Percentiles rank a stretch among this genome's conserved stretches.
These are phyloP conservation scores for Caenorhabditis inopinata DNA, from an alignment of 1,140 invertebrate genomes.

Conservation along the genomic window DNA sequence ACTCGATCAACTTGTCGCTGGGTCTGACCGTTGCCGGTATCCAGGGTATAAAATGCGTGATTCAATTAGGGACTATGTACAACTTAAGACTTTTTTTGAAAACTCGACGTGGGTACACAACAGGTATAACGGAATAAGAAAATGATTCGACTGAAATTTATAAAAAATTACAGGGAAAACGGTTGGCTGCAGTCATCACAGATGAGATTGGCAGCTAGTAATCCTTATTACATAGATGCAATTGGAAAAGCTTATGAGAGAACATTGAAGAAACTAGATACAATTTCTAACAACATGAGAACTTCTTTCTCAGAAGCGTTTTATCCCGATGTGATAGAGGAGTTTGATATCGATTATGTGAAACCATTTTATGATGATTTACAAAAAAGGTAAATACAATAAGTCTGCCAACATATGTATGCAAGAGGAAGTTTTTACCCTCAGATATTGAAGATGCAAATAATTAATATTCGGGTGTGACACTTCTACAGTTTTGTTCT, in stretches of 20 bases:
- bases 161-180: not conserved
- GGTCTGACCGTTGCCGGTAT: not conserved
- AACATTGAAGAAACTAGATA: constrained; percentile 14
- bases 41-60: constrained; percentile 5
- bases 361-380: constrained; percentile 9
- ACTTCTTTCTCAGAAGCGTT: not conserved
- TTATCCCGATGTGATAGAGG: constrained; percentile 5
- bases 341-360: constrained; percentile 16
- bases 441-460: no score
- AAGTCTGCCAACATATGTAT: no score
- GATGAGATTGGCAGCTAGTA: constrained; percentile 4
- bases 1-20: constrained; percentile 25
- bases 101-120: constrained; percentile 35
- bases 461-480: no score
- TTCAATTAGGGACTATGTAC: constrained; percentile 1
- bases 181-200: not conserved
- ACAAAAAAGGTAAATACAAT: not conserved
- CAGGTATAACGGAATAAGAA: no score
- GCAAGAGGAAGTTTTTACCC: no score
- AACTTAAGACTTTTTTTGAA: constrained; percentile 9
- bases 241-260: constrained; percentile 15
- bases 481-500: no score
- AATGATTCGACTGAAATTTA: no score
- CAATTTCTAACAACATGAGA: not conserved
- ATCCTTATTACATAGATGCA: constrained; percentile 23